phyloP scores from a whole-genome alignment of 2,113 vertebrate species.

The pig (Sus scrofa) region T2T-Sscrofa CM000820.6:86086001-86086500 shows the following conservation, averaged over 20 bases:
- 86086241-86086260: background rate
- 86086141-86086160: background rate
- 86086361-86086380: background rate
- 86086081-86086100: background rate
- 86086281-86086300: background rate
- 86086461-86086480: background rate
- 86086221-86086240: background rate
- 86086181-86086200: background rate
- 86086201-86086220: background rate
- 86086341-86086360: background rate
- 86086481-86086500: background rate
- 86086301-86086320: background rate
- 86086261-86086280: background rate
- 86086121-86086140: background rate
- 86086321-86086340: background rate
- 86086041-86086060: background rate
- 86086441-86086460: background rate
- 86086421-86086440: background rate
- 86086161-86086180: background rate
- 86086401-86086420: background rate
- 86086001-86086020: background rate
- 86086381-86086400: background rate
- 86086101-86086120: background rate
- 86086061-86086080: background rate
- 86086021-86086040: background rate